phyloP scores from a whole-genome alignment of 2,888 invertebrate genomes.

The Acleris literana region DNA sequence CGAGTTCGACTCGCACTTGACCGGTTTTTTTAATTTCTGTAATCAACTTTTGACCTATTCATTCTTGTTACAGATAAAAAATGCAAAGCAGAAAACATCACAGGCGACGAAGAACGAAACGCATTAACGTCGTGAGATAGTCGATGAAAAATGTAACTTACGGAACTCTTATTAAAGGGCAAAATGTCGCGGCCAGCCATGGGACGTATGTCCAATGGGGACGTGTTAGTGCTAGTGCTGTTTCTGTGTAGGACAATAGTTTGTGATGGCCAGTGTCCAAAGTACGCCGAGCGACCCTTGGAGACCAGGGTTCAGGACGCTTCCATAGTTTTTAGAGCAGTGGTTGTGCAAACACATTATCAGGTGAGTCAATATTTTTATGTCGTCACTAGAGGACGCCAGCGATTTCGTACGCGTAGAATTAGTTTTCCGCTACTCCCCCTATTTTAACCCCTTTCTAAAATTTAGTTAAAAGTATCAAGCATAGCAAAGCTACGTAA shows the following conservation, averaged over 20 bases:
- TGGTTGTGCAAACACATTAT: conserved; percentile 73
- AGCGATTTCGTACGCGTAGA: too few relatives aligned
- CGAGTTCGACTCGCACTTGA: too few relatives aligned
- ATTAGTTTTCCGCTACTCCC: too few relatives aligned
- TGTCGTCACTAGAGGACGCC: too few relatives aligned
- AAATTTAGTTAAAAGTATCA: too few relatives aligned
- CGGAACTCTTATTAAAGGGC: conserved; percentile 43
- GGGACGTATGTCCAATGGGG: conserved; percentile 61
- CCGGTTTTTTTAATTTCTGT: too few relatives aligned
- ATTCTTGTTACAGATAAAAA: conserved; percentile 73
- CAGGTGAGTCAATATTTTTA: conserved; percentile 58
- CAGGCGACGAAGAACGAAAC: conserved; percentile 67
- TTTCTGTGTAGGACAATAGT: conserved; percentile 76
- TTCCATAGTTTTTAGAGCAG: conserved; percentile 81
- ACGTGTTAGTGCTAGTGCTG: conserved; percentile 68
- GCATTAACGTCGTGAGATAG: conserved; percentile 62
- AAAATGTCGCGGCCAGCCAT: conserved; percentile 64
- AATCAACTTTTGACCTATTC: not conserved
- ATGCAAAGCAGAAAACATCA: conserved; percentile 74
- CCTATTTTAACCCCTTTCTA: too few relatives aligned
- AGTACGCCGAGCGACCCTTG: conserved; percentile 77
- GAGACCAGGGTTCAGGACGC: conserved; percentile 81
- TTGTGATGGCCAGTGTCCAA: conserved; percentile 80
- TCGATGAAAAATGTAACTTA: conserved; percentile 66
- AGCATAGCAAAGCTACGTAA: too few relatives aligned